These are phyloP conservation scores for Rhagoletis zephyria DNA, from an alignment of 1,140 invertebrate genomes.

Conservation along the genomic window DNA sequence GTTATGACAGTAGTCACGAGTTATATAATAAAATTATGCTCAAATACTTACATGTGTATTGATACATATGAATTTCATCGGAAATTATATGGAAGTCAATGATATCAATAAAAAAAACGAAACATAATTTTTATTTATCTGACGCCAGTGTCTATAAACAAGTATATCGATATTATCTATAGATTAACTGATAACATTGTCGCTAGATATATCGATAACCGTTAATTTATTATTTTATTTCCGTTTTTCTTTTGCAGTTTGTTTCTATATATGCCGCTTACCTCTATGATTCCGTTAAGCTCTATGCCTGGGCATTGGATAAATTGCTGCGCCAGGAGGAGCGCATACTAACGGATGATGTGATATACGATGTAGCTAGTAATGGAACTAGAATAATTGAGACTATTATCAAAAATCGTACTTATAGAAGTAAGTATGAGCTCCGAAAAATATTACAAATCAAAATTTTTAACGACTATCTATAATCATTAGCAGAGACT, in stretches of 20 bases:
- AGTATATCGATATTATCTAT: no score
- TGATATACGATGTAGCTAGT: conserved; percentile 82
- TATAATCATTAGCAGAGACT: no score
- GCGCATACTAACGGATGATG: conserved; percentile 76
- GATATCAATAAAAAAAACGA: no score
- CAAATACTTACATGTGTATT: no score
- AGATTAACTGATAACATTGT: no score
- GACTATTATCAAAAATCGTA: conserved; percentile 83
- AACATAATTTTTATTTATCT: no score
- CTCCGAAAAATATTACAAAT: background rate
- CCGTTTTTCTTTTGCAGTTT: conserved; percentile 76
- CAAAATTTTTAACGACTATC: no score
- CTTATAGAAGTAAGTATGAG: conserved; percentile 83
- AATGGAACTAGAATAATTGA: conserved; percentile 86
- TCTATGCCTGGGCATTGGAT: conserved; percentile 91
- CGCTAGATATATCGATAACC: background rate
- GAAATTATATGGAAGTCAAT: no score
- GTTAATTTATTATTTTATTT: background rate
- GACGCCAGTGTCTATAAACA: no score
- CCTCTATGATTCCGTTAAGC: conserved; percentile 93
- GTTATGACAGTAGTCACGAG: no score
- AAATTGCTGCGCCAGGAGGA: conserved; percentile 79
- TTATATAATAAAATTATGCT: no score
- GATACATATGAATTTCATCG: no score
- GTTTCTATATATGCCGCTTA: conserved; percentile 95